Evolutionary conservation across 2,797 vertebrate genomes (phyloP).

Genomic region (Adrianichthys oophorus): DNA sequence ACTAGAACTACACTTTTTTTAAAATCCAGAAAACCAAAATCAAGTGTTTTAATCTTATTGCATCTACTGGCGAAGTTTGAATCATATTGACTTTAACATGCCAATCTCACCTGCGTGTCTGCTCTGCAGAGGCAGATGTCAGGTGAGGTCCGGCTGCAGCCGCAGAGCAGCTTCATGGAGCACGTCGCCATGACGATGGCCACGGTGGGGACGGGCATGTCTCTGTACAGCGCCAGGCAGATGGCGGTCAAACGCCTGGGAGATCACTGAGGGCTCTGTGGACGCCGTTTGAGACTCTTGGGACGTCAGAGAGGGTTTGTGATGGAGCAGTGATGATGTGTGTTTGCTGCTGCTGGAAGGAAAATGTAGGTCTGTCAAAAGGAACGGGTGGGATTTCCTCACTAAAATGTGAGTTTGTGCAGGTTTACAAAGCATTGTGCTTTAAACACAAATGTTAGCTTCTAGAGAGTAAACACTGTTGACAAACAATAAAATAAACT

Average conservation of each 20-base stretch:
- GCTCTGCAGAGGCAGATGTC: conserved; percentile 83
- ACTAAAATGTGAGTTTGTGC: background rate
- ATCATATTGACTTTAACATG: background rate
- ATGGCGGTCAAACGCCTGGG: conserved; percentile 62
- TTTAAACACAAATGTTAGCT: background rate
- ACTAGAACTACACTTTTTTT: too few relatives aligned
- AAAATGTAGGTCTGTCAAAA: conserved; percentile 24
- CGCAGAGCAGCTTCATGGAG: conserved; percentile 73
- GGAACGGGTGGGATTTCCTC: conserved; percentile 17
- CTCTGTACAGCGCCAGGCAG: conserved; percentile 81
- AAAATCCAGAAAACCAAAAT: too few relatives aligned
- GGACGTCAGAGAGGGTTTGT: conserved; percentile 30
- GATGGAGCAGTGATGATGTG: conserved; percentile 2
- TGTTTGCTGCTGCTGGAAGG: conserved; percentile 24
- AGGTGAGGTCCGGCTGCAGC: conserved; percentile 77
- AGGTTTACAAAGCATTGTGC: background rate
- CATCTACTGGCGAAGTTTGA: background rate
- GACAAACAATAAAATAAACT: too few relatives aligned
- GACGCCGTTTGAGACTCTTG: conserved; percentile 5
- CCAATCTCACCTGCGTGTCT: background rate
- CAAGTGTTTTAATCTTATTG: too few relatives aligned
- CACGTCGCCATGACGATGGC: conserved; percentile 84
- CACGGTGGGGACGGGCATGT: conserved; percentile 80
- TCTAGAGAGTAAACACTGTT: background rate
- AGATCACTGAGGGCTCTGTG: background rate